Evolutionary conservation across 2,797 vertebrate species (phyloP).

Genomic region (Sebastolobus altivelis): DNA sequence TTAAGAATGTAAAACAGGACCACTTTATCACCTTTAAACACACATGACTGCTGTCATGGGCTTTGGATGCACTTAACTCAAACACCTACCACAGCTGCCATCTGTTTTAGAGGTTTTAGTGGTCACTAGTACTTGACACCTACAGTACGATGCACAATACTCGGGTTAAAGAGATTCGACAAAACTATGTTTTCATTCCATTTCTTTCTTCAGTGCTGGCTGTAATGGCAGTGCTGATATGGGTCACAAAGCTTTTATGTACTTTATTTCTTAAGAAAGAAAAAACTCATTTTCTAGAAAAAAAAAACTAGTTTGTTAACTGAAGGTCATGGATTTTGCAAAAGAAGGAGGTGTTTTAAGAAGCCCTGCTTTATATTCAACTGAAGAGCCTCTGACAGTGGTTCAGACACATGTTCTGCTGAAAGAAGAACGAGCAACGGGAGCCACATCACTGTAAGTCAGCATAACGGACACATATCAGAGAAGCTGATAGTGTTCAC

Average conservation of each 20-base stretch:
- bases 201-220: constrained; percentile 2
- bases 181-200: neutral
- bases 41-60: neutral
- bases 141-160: constrained; percentile 10
- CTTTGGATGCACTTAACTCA: constrained; percentile 28
- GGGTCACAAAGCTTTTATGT: neutral
- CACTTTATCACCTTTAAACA: constrained; percentile 12
- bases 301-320: neutral
- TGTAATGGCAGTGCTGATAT: neutral
- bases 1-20: neutral
- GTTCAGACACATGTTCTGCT: constrained; percentile 80
- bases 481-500: constrained; percentile 15
- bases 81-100: constrained; percentile 36
- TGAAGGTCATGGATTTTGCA: constrained; percentile 1
- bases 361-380: constrained; percentile 23
- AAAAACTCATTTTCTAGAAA: neutral
- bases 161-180: neutral
- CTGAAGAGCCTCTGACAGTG: constrained; percentile 74
- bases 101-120: constrained; percentile 28
- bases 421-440: constrained; percentile 35
- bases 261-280: constrained; percentile 9
- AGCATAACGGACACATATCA: constrained; percentile 4
- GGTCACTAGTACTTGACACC: constrained; percentile 15
- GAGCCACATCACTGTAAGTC: constrained; percentile 14
- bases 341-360: constrained; percentile 25